Evolutionary conservation across 1,140 invertebrate species (phyloP).

Genomic region (Platyscapa corneri): DNA sequence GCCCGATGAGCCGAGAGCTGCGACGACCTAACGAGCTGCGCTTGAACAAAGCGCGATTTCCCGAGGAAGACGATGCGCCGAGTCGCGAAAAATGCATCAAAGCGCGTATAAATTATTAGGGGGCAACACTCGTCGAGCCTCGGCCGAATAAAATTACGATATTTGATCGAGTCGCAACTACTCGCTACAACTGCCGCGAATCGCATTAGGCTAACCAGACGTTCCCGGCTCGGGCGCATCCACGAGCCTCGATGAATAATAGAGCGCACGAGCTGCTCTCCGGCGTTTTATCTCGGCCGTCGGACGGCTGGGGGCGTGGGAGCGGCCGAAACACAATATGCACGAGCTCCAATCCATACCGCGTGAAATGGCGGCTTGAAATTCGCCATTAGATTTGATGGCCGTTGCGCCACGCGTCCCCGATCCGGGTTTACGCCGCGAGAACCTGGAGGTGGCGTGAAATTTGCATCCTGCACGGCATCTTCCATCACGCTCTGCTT

Average conservation of each 20-base stretch:
- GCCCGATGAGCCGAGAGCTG: too few relatives aligned
- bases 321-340: constrained; percentile 3
- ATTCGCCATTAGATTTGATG: constrained; percentile 42
- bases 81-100: too few relatives aligned
- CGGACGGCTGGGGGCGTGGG: neutral
- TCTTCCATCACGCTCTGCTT: neutral
- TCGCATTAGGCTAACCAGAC: too few relatives aligned
- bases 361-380: constrained; percentile 43
- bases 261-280: neutral
- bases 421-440: neutral
- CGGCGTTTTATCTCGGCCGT: neutral
- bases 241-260: neutral
- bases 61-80: too few relatives aligned
- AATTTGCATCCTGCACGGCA: constrained; percentile 56
- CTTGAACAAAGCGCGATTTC: too few relatives aligned
- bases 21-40: too few relatives aligned
- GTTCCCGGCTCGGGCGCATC: too few relatives aligned
- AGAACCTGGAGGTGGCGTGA: constrained; percentile 26
- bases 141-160: too few relatives aligned
- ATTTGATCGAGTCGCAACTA: too few relatives aligned
- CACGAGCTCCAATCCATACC: constrained; percentile 25
- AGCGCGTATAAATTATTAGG: too few relatives aligned
- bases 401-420: neutral
- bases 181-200: too few relatives aligned
- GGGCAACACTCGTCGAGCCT: too few relatives aligned